Evolutionary conservation across 2,888 invertebrate species (phyloP), one percentile per base, ranked within the genome.

Genomic region (Lasius platythorax): DNA sequence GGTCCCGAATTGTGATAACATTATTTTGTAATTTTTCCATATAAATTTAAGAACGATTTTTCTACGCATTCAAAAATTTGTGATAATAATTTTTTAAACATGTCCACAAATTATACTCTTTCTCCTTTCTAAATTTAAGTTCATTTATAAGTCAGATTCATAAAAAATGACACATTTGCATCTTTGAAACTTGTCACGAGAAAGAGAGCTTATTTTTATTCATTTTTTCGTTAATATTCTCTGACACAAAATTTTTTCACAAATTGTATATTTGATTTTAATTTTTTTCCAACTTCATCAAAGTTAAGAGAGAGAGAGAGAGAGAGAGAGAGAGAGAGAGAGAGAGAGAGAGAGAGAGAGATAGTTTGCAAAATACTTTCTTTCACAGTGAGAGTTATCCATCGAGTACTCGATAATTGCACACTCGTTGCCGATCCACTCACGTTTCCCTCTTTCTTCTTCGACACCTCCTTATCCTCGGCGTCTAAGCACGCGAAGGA

Each of bases 401-500:
- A 40, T 23, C 46, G 23, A 37, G n/a, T 46, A 37, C 66, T 67
- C 53, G 23, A 40, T 64, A 11, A 46, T 73, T 82, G 64, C 66
- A 56, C 72, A 56, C 72, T 33, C 37, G 50, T 37, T 43, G 82
- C 70, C 18, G 4, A 46, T 58, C 30, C 4, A 18, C 18, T 58
- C 18, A 46, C 23, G 8, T 53, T 86, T 83, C 74, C 81, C 82
- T 75, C 78, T 85, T 76, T 68, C 28, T 81, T 63, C 64, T 30
- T 58, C 53, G 11, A 46, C 40, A 73, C 58, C 6, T 50, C 28
- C 28, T 33, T 83, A 64, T 82, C 82, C 56, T 40, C 61, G 75
- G 79, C 58, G 78, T 85, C 82, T 70, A 85, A 84, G 83, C 78
- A 74, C 76, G 53, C 78, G 67, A 64, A 63, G 33, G 85, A 73